Evolutionary conservation across 1,140 invertebrate species (phyloP).

Genomic region (Ooceraea biroi): DNA sequence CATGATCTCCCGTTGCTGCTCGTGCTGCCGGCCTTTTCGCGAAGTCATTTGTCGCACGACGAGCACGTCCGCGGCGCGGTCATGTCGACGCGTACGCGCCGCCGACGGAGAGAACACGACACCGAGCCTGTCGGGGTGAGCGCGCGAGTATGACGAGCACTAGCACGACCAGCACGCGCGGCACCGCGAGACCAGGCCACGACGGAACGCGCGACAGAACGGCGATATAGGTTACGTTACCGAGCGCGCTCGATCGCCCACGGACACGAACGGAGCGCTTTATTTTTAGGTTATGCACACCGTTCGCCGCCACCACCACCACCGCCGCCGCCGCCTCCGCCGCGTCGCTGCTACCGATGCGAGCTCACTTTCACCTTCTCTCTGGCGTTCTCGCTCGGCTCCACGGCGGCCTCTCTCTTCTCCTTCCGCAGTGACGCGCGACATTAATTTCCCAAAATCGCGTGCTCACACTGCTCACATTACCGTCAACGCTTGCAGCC

Average conservation of each 20-base stretch:
- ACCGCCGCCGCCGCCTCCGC: too few species aligned
- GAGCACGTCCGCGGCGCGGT: slow-evolving; percentile 11
- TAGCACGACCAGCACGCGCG: too few species aligned
- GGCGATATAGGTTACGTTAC: too few species aligned
- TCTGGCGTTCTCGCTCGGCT: slow-evolving; percentile 20
- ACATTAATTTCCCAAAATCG: slow-evolving; percentile 69
- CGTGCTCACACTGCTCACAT: neutral
- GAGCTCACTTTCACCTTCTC: slow-evolving; percentile 75
- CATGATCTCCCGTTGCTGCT: slow-evolving; percentile 65
- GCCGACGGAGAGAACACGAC: too few species aligned
- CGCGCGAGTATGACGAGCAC: neutral
- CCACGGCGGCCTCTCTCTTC: slow-evolving; percentile 52
- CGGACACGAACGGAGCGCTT: neutral
- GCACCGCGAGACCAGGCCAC: neutral
- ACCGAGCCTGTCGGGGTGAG: neutral
- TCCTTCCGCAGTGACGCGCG: slow-evolving; percentile 27
- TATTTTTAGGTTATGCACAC: slow-evolving; percentile 75
- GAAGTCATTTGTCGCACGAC: slow-evolving; percentile 54
- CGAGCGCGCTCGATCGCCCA: neutral
- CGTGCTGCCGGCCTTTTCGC: slow-evolving; percentile 12
- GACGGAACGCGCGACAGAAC: neutral
- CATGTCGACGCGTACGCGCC: slow-evolving; percentile 52
- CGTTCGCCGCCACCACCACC: neutral
- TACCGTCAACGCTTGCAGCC: neutral
- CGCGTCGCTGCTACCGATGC: neutral